phyloP scores from a whole-genome alignment of 2,888 invertebrate species.

The Tetanocera ferruginea region DNA sequence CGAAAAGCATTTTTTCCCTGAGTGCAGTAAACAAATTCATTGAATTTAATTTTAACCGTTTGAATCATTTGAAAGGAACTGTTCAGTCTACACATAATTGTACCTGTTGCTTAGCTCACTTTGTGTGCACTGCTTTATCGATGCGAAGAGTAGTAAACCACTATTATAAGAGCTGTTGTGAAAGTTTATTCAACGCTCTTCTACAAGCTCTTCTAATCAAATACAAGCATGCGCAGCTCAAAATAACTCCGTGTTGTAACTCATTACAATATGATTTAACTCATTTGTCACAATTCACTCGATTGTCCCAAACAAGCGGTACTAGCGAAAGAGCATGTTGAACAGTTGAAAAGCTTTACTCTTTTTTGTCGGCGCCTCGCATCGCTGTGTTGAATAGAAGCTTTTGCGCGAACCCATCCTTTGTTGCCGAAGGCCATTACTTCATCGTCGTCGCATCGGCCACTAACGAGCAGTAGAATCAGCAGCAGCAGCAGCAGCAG shows the following conservation, averaged over 20 bases:
- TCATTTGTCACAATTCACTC: not conserved
- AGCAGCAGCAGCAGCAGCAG: conserved; percentile 38
- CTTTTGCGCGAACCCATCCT: conserved; percentile 5
- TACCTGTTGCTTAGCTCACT: conserved; percentile 6
- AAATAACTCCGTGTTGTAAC: not conserved
- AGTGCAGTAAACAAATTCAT: not conserved
- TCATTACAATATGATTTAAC: not conserved
- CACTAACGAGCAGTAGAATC: conserved; percentile 27
- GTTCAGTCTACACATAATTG: not conserved
- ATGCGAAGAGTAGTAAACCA: not conserved
- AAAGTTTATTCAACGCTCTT: not conserved
- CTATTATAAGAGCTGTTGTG: conserved; percentile 12
- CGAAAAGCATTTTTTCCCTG: not conserved
- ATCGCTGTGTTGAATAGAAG: not conserved
- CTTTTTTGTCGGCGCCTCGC: not conserved
- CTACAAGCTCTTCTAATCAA: not conserved
- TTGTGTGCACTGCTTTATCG: not conserved
- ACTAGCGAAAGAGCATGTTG: not conserved
- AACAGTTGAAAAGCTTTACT: not conserved
- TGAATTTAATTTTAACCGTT: not conserved
- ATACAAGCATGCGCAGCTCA: conserved; percentile 1
- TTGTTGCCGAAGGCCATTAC: conserved; percentile 33
- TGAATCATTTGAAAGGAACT: not conserved
- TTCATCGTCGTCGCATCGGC: conserved; percentile 38
- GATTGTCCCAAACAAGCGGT: not conserved